phyloP scores from a whole-genome alignment of 1,140 invertebrate genomes.

The Solenopsis fugax region DNA sequence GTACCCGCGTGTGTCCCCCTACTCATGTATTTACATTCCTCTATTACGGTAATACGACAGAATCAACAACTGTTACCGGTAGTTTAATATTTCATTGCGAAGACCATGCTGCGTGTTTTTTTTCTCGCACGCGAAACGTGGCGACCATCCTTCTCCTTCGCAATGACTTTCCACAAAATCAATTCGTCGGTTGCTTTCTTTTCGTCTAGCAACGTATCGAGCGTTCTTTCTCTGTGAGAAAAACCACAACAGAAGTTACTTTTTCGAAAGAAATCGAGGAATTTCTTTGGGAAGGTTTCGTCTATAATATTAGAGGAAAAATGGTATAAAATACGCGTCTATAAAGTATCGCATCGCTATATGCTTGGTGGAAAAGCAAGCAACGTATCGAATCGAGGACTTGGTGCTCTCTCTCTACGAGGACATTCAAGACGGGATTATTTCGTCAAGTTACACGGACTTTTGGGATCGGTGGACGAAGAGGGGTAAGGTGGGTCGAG shows the following conservation, averaged over 20 bases:
- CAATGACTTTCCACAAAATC: conserved; percentile 35
- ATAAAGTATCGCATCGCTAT: not conserved
- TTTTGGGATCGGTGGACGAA: not conserved
- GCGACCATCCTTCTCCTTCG: not conserved
- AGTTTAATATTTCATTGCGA: conserved; percentile 45
- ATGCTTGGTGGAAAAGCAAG: not conserved
- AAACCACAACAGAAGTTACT: not conserved
- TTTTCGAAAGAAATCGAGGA: not conserved
- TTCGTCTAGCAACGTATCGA: conserved; percentile 7
- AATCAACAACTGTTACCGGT: conserved; percentile 53
- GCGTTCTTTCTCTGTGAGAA: not conserved
- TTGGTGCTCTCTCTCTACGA: not conserved
- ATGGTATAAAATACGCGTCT: too few species aligned
- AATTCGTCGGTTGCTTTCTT: conserved; percentile 15
- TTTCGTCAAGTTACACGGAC: conserved; percentile 55
- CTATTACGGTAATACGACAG: conserved; percentile 50
- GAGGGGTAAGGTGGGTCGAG: conserved; percentile 64
- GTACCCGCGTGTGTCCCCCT: conserved; percentile 10
- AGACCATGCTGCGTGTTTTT: not conserved
- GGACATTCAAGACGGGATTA: conserved; percentile 45
- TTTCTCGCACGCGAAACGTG: conserved; percentile 5
- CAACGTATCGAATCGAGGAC: not conserved
- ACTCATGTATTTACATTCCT: conserved; percentile 56
- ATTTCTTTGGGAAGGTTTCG: not conserved
- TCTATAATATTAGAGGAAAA: not conserved